phyloP scores from a whole-genome alignment of 2,113 vertebrate genomes.

The Gila orcuttii region DNA sequence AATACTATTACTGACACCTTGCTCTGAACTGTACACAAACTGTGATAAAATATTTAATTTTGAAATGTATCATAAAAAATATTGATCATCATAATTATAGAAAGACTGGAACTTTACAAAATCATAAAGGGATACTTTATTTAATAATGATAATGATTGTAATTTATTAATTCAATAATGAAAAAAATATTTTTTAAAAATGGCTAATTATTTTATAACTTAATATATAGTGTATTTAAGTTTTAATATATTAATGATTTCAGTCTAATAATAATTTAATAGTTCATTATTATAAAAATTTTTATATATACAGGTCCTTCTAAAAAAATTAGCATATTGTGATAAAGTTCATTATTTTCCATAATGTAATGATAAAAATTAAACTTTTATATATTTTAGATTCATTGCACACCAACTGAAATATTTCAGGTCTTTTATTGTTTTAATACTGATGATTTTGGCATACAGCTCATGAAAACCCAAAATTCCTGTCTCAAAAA shows the following conservation, averaged over 20 bases:
- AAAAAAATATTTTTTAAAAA: neutral
- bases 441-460: no score
- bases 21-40: neutral
- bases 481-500: no score
- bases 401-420: no score
- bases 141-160: neutral
- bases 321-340: no score
- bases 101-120: neutral
- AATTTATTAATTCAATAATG: neutral
- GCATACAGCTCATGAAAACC: no score
- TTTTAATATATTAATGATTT: neutral
- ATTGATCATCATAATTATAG: neutral
- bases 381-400: no score
- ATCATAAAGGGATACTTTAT: neutral
- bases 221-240: neutral
- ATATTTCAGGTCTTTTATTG: no score
- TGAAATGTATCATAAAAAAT: neutral
- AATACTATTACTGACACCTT: neutral
- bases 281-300: no score
- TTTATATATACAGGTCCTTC: no score
- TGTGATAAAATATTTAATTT: neutral
- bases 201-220: neutral
- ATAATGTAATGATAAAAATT: no score
- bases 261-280: neutral
- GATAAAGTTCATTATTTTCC: no score